phyloP scores from a whole-genome alignment of 2,888 invertebrate species.

The Ichneumon xanthorius region DNA sequence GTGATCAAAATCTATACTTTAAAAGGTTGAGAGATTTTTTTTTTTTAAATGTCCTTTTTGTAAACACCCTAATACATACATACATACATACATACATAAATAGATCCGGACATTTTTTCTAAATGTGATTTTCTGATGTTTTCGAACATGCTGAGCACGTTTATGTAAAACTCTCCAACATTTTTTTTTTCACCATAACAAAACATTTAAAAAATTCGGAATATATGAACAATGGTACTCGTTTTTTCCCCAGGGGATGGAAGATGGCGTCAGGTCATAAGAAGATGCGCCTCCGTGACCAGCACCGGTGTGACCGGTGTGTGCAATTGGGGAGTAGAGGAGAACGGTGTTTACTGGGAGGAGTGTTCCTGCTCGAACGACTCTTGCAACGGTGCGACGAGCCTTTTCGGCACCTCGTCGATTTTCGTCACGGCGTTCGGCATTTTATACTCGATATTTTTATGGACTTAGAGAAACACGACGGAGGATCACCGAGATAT shows the following conservation, averaged over 20 bases:
- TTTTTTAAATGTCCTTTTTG: too few species aligned
- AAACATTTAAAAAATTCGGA: background rate
- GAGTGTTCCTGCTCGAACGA: conserved; percentile 98
- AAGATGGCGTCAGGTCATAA: conserved; percentile 95
- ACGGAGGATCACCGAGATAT: background rate
- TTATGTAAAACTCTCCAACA: too few species aligned
- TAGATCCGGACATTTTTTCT: too few species aligned
- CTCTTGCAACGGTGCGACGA: conserved; percentile 90
- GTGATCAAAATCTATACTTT: too few species aligned
- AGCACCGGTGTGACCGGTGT: conserved; percentile 97
- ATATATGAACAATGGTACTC: background rate
- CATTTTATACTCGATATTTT: conserved; percentile 60
- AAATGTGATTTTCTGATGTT: too few species aligned
- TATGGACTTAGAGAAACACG: conserved; percentile 25
- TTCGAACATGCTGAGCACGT: too few species aligned
- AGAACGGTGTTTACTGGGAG: conserved; percentile 98
- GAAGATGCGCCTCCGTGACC: conserved; percentile 95
- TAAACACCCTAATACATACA: too few species aligned
- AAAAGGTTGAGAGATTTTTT: too few species aligned
- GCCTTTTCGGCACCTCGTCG: conserved; percentile 61
- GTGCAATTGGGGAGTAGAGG: conserved; percentile 98
- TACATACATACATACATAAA: too few species aligned
- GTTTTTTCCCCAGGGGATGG: conserved; percentile 94
- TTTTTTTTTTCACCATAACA: too few species aligned
- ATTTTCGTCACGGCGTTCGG: conserved; percentile 53